Percentiles rank a stretch among this genome's conserved stretches.
phyloP scores from a whole-genome alignment of 2,888 invertebrate species.

The Ethmia dodecea region DNA sequence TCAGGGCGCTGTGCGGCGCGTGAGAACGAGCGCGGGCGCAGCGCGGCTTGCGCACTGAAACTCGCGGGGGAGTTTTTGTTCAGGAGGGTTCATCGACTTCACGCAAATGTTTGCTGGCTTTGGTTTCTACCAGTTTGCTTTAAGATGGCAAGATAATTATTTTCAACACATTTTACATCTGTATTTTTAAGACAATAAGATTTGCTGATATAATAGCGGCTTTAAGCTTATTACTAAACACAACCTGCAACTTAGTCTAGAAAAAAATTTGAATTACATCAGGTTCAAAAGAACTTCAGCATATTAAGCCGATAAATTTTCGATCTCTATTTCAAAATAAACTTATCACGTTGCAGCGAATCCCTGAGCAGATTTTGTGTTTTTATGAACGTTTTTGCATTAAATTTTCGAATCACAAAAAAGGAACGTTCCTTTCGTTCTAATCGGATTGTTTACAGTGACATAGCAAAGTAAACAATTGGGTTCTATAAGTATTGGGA shows the following conservation, averaged over 20 bases:
- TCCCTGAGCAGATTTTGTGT: slow-evolving; percentile 46
- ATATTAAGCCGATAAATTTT: slow-evolving; percentile 40
- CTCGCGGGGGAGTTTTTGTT: slow-evolving; percentile 69
- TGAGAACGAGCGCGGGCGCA: slow-evolving; percentile 48
- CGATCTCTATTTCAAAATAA: slow-evolving; percentile 65
- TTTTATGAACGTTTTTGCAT: slow-evolving; percentile 61
- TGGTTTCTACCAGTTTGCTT: no score
- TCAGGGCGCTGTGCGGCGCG: slow-evolving; percentile 36
- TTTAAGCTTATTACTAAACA: no score
- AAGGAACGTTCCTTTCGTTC: slow-evolving; percentile 36
- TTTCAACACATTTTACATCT: no score
- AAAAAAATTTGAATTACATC: neutral
- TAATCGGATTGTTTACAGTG: slow-evolving; percentile 60
- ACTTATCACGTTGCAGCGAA: slow-evolving; percentile 63
- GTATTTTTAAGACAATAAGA: no score
- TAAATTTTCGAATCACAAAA: slow-evolving; percentile 50
- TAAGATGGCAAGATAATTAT: no score
- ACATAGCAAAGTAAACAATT: slow-evolving; percentile 53
- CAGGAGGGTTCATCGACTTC: slow-evolving; percentile 62
- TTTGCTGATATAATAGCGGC: no score
- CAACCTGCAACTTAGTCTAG: no score
- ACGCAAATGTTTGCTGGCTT: slow-evolving; percentile 40
- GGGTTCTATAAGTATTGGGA: neutral
- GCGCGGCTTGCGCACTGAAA: slow-evolving; percentile 41
- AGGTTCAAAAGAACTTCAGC: slow-evolving; percentile 9